These are phyloP conservation scores for Trachythela sp. DNA, from an alignment of 64 coral and sea anemone species.

Conservation along the genomic window DNA sequence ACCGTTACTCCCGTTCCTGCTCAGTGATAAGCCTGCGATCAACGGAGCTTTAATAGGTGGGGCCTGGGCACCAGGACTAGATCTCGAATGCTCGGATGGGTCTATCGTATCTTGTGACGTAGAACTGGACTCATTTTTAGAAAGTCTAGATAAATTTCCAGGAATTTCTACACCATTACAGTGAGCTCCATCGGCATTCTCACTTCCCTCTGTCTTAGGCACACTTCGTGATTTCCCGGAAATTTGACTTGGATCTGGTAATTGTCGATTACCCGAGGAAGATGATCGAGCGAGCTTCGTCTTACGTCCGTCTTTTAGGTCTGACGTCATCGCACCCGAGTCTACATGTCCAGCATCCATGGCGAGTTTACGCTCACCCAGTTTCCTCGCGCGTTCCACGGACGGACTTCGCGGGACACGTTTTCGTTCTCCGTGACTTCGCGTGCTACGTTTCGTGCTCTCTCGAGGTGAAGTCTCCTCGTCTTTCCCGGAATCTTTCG, in stretches of 20 bases:
- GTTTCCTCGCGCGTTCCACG: background rate
- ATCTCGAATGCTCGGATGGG: background rate
- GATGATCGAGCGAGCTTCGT: background rate
- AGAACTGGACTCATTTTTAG: background rate
- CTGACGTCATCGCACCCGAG: background rate
- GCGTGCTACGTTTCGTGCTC: background rate
- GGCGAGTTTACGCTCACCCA: background rate
- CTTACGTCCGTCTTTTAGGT: background rate
- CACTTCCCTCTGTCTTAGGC: background rate
- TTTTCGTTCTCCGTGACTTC: background rate
- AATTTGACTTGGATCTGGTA: conserved; percentile 18
- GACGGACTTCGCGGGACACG: background rate
- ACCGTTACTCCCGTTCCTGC: background rate
- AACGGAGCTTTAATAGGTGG: conserved; percentile 16
- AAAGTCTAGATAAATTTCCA: background rate
- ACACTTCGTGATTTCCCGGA: background rate
- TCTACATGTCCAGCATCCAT: background rate
- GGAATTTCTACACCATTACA: background rate
- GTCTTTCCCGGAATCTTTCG: background rate
- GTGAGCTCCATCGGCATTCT: background rate
- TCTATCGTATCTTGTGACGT: background rate
- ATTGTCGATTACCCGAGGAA: conserved; percentile 1
- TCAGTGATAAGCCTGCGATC: background rate
- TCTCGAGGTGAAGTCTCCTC: background rate
- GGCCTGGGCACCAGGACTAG: background rate